Evolutionary conservation across 2,113 vertebrate genomes (phyloP), one percentile per base, ranked within the genome.

Genomic region (Sardina pilchardus): DNA sequence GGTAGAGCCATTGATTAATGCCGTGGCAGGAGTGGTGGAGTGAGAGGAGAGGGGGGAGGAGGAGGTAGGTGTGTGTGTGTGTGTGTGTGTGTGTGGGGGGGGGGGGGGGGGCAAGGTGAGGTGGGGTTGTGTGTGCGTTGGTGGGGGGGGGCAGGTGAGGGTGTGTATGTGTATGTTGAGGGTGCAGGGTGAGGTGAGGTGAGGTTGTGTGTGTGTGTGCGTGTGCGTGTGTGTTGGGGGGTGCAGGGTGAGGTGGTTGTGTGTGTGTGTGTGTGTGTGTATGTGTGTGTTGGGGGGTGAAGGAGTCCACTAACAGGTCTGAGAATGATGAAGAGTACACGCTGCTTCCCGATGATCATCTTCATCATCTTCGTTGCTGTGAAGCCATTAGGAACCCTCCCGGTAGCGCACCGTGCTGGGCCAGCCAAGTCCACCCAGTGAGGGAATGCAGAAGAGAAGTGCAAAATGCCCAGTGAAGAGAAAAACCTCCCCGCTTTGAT

Each of bases 1-100:
- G 24, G 48, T 26, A 7, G n/a, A 30, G 14, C 30, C 84, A 81
- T 81, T 43, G 75, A 81, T 85, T 85, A 85, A 63, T 78, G 84
- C 75, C 7, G 45, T 24, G 84, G 45, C 43, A 78, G 84, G 42
- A 83, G 34, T 24, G 50, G 47, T 83, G 48, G 47, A 56, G 17
- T 67, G 42, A 44, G 42, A 42, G 42, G 53, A 44, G 83, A 42
- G 44, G 24, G 19, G 30, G 39, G 34, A 59, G n/a, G 53, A 63
- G 83, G 14, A 19, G 39, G n/a, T n/a, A n/a, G n/a, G n/a, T n/a
- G n/a, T n/a, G n/a, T n/a, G n/a, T 56, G 21, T 26, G 36, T 17
- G n/a, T 42, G 12, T 50, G 48, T 50, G 10, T 50, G 48, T 50
- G 48, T 50, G 48, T 50, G 0, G 14, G 48, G 14, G 16, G 0